Conservation (phyloP, 2,113 vertebrate species). For the Rhea pennata region DNA sequence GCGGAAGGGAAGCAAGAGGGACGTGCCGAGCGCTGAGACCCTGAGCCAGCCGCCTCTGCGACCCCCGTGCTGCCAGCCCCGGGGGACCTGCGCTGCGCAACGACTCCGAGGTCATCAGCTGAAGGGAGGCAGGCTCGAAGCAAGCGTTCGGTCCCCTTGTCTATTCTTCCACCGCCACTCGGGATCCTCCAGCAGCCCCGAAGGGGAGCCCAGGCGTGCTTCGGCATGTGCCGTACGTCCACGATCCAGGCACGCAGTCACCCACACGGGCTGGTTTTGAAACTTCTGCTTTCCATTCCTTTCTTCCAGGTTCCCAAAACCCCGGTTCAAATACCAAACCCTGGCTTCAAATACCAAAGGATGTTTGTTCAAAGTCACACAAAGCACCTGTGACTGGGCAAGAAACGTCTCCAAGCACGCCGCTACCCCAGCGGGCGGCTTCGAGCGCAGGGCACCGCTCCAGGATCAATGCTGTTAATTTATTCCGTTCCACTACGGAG, state of each 20-base stretch:
- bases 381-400: not conserved
- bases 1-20: not conserved
- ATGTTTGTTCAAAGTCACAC: not conserved
- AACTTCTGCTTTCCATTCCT: not conserved
- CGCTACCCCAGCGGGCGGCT: not conserved
- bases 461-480: slow-evolving; percentile 13
- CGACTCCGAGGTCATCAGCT: accelerated
- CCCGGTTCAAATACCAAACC: not conserved
- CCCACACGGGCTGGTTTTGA: accelerated
- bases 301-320: not conserved
- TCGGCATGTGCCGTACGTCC: too few relatives aligned
- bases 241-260: not conserved
- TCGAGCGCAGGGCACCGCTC: not conserved
- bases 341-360: not conserved
- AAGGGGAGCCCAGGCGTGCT: not conserved
- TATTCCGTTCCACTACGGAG: not conserved
- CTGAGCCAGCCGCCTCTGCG: not conserved
- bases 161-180: accelerated
- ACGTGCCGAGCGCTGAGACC: not conserved
- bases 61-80: not conserved
- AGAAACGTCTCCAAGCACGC: accelerated
- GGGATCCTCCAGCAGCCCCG: accelerated
- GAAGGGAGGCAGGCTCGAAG: not conserved
- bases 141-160: accelerated
- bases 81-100: not conserved